Evolutionary conservation across 2,797 vertebrate species (phyloP).

Genomic region (Crocidura indochinensis): DNA sequence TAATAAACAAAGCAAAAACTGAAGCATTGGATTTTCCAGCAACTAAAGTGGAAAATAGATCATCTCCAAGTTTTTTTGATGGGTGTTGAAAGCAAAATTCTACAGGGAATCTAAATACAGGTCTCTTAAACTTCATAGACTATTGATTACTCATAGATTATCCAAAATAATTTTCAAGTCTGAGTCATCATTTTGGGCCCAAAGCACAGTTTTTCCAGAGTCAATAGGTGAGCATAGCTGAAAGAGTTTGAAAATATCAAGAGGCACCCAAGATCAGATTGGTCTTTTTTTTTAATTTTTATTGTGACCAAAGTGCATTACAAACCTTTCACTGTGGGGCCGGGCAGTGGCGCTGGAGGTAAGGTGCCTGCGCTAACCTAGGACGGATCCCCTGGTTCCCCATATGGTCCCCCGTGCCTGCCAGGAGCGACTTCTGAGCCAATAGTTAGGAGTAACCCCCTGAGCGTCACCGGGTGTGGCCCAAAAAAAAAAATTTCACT

Average conservation of each 20-base stretch:
- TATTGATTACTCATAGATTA: slow-evolving; percentile 9
- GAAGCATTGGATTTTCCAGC: slow-evolving; percentile 39
- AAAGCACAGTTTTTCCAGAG: not conserved
- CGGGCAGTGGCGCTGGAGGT: too few relatives aligned
- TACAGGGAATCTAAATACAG: not conserved
- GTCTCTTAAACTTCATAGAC: slow-evolving; percentile 33
- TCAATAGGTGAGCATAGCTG: not conserved
- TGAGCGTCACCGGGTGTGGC: too few relatives aligned
- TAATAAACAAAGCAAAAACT: slow-evolving; percentile 55
- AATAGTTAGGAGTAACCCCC: too few relatives aligned
- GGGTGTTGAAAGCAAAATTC: slow-evolving; percentile 51
- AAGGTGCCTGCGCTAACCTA: too few relatives aligned
- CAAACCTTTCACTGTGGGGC: too few relatives aligned
- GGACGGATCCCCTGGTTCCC: too few relatives aligned
- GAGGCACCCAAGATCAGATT: not conserved
- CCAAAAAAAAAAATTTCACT: too few relatives aligned
- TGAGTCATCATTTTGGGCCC: not conserved
- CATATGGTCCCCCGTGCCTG: too few relatives aligned
- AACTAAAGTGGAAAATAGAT: slow-evolving; percentile 56
- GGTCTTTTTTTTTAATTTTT: too few relatives aligned
- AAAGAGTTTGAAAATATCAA: not conserved
- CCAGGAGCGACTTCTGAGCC: too few relatives aligned
- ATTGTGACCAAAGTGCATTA: too few relatives aligned
- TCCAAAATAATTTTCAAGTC: not conserved
- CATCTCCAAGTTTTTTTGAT: not conserved